Base-by-base conservation (phyloP, 2,888 invertebrate genomes). In the Hirtodrosophila trivittata region DNA sequence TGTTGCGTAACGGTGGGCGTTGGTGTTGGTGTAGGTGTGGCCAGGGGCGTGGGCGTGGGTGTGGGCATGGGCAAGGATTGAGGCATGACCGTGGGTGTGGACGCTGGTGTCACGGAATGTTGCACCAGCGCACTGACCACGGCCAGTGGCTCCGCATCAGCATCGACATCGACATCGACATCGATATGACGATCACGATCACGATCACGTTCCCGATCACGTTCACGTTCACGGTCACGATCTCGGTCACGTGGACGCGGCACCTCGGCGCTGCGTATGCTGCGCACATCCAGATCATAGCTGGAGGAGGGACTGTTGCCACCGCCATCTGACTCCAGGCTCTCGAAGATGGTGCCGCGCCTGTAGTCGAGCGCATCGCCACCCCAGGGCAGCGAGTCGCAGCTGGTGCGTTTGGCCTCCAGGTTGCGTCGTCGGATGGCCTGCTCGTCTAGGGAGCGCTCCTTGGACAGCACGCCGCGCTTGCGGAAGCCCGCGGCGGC, bases 401-500 rank as follows among this genome's bases (percentile, higher is more conserved):
- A 90, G 56, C 91, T 91, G 86, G 89, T 89, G 65, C 91, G 90
- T 90, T 92, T 87, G 90, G 91, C 88, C 92, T 93, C 93, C 91
- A 73, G 91, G 87, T 88, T 92, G 91, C 77, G 92, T 89, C 89
- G 92, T 89, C 75, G 92, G 89, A 77, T 90, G 85, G 70, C 92
- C 84, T 89, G 89, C 70, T 89, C 89, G 68, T 91, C 91, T 10
- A 91, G 87, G 13, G 91, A 91, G 56, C 90, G 87, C 60, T 91
- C 91, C 91, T 86, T 92, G 91, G 58, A 76, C 39, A 89, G 85
- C 47, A 89, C 81, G 58, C 90, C 89, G 55, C 90, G 89, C 66
- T 88, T 90, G 38, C 89, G 81, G 63, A 89, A 89, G 59, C 88
- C 87, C 28, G 88, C 87, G 50, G 88, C 82, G 43, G 88, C 83